Percentiles rank a stretch among this genome's conserved stretches.
These are phyloP conservation scores for Xenopus laevis DNA, from an alignment of 2,113 vertebrate species.

Conservation along the genomic window DNA sequence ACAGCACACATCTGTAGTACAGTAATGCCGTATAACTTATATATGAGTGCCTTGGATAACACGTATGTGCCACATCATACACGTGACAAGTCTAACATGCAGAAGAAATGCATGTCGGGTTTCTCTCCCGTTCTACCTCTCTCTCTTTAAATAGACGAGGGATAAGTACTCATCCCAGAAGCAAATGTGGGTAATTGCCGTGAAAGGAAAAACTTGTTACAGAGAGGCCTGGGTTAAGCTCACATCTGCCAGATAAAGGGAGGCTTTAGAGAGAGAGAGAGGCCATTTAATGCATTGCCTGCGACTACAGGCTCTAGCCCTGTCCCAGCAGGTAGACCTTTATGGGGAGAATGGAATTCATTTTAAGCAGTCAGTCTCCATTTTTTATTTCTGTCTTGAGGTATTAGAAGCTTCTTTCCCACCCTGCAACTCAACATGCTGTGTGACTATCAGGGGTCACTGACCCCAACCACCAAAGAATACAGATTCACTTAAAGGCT, in stretches of 20 bases:
- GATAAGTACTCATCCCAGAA: not conserved
- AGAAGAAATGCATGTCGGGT: not conserved
- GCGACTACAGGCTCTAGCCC: not conserved
- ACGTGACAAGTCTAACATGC: not conserved
- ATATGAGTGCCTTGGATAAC: slow-evolving; percentile 1
- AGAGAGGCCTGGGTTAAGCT: not conserved
- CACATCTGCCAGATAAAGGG: not conserved
- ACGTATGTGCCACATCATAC: not conserved
- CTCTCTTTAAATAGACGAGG: not conserved
- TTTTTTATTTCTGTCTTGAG: too few relatives aligned
- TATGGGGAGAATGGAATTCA: not conserved
- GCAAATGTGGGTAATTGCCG: slow-evolving; percentile 15
- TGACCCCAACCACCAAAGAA: too few relatives aligned
- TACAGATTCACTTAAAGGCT: too few relatives aligned
- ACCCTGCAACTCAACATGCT: too few relatives aligned
- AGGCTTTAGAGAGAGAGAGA: not conserved
- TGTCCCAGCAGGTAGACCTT: not conserved
- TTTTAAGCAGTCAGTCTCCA: too few relatives aligned
- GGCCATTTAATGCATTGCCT: not conserved
- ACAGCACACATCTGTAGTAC: not conserved
- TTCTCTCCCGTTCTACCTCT: not conserved
- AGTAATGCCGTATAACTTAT: not conserved
- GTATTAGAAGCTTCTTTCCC: too few relatives aligned
- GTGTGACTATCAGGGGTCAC: too few relatives aligned
- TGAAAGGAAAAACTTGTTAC: slow-evolving; percentile 8